Evolutionary conservation across 2,113 vertebrate species (phyloP).

Genomic region (Balaeniceps rex): DNA sequence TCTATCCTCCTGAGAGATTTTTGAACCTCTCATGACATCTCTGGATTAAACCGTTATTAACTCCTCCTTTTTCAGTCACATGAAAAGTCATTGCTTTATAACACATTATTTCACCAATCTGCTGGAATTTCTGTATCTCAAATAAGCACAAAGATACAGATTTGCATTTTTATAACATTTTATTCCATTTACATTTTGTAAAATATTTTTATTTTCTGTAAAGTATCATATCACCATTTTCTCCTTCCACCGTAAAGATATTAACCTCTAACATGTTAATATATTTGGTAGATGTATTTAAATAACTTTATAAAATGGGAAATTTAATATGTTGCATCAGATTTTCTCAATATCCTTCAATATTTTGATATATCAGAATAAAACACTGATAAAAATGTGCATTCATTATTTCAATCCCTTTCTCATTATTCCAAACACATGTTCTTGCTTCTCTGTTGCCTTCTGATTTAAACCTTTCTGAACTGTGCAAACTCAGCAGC

Average conservation of each 20-base stretch:
- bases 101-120: neutral
- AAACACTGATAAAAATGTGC: neutral
- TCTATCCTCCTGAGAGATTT: neutral
- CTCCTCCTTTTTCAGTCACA: neutral
- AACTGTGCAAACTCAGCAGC: neutral
- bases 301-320: neutral
- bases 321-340: neutral
- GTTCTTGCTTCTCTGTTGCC: neutral
- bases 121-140: neutral
- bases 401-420: neutral
- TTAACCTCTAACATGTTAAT: neutral
- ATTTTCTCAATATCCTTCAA: neutral
- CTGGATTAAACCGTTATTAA: neutral
- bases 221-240: neutral
- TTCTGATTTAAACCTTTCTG: neutral
- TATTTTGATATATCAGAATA: neutral
- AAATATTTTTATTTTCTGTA: neutral
- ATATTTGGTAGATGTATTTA: neutral
- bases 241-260: neutral
- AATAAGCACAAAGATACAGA: neutral
- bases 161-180: neutral
- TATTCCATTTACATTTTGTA: neutral
- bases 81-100: neutral
- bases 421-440: neutral
- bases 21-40: neutral